Base-by-base conservation (phyloP, 2,888 invertebrate genomes). In the Xanthostigma xanthostigma region DNA sequence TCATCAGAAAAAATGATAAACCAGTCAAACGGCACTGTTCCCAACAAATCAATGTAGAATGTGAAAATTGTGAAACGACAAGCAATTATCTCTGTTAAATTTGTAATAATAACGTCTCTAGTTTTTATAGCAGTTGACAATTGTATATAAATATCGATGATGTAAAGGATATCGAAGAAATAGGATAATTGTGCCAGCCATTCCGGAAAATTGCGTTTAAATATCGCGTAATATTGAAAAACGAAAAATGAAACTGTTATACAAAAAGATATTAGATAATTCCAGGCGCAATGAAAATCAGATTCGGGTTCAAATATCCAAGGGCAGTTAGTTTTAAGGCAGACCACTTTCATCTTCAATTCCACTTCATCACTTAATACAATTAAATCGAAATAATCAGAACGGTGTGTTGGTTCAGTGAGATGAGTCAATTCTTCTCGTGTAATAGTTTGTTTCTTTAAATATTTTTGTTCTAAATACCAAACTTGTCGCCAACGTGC, bases 281-380 rank as follows among this genome's bases (percentile, higher is more conserved):
- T 65, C 72, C 72, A 72, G 53, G 66, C 70, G 58, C 64, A 65
- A 2, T 69, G 69, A 2, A 74, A 65, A 39, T 64, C 61, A 46
- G 73, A 73, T 34, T 69, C 61, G 0, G 66, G 63, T 61, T 71
- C 70, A 50, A 74, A 58, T 48, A 74, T 69, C 66, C 71, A 72
- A 2, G 74, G 74, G 38, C 72, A 71, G 13, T 56, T 62, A 2
- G 65, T 58, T 50, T 64, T 63, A 17, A 71, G 56, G 49, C 72
- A 73, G 17, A 58, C 55, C 3, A 53, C 73, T 37, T 53, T 49
- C n/a, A 55, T 53, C 48, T 57, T 58, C 41, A 58, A 46, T 42
- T 58, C 58, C 9, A 57, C 53, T 8, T 55, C 54, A 33, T 55
- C 54, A 41, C 54, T 57, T 10, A 59, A 43, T 10, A 56, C 58